Evolutionary conservation across 2,797 vertebrate species (phyloP).

Genomic region (Thripadectes ignobilis): DNA sequence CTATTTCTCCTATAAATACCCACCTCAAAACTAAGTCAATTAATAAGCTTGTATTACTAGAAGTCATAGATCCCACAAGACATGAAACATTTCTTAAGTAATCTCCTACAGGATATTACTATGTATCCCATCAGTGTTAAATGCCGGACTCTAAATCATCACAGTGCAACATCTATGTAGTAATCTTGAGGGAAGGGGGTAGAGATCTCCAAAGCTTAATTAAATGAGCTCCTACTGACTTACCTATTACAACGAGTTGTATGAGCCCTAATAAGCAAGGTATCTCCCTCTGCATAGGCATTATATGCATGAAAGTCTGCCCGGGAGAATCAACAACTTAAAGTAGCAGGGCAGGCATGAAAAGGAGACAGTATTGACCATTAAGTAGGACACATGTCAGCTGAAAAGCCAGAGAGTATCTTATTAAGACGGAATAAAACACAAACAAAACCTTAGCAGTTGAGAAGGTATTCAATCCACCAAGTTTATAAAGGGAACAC

Average conservation of each 20-base stretch:
- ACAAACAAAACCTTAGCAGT: neutral
- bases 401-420: neutral
- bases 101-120: neutral
- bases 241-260: neutral
- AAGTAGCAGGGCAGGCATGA: neutral
- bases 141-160: neutral
- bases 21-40: neutral
- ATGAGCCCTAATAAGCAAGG: neutral
- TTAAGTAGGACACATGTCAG: neutral
- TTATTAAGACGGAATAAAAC: neutral
- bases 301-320: neutral
- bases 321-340: constrained; percentile 25
- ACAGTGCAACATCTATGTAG: neutral
- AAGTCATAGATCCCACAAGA: neutral
- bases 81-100: neutral
- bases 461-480: neutral
- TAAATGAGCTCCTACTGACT: neutral
- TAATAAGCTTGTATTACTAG: neutral
- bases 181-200: neutral
- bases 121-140: neutral
- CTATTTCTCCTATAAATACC: neutral
- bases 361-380: neutral
- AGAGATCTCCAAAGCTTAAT: neutral
- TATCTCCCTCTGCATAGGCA: neutral
- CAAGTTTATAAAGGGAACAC: neutral